Conservation (phyloP, 2,888 invertebrate genomes). For the Aphodius granarius region DNA sequence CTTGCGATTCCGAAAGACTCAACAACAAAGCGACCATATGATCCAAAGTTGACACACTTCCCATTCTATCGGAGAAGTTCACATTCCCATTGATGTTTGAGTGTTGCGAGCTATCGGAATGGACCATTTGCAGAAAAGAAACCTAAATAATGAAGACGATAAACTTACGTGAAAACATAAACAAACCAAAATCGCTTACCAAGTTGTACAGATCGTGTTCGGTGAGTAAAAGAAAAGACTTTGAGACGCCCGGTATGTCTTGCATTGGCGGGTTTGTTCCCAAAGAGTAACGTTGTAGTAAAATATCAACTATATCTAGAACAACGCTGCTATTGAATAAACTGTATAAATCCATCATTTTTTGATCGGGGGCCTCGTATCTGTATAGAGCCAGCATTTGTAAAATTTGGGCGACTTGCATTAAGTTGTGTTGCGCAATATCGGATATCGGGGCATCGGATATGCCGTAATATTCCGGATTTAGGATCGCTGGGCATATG, state of each 20-base stretch:
- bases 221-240: conserved; percentile 69
- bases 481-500: conserved; percentile 94
- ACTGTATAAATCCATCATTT: conserved; percentile 74
- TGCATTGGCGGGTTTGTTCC: conserved; percentile 55
- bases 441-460: conserved; percentile 91
- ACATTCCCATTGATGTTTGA: conserved; percentile 11
- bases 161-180: neutral
- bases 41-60: conserved; percentile 21
- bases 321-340: conserved; percentile 60
- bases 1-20: conserved; percentile 24
- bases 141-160: conserved; percentile 13
- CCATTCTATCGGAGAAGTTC: conserved; percentile 17
- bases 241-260: conserved; percentile 59
- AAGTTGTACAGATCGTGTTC: conserved; percentile 67
- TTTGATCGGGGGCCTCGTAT: conserved; percentile 77
- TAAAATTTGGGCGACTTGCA: conserved; percentile 84
- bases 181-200: conserved; percentile 48
- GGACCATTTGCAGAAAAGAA: conserved; percentile 57
- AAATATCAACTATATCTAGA: conserved; percentile 74
- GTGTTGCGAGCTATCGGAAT: conserved; percentile 28
- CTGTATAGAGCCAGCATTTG: conserved; percentile 88
- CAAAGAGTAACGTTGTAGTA: conserved; percentile 15
- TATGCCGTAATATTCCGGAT: conserved; percentile 94
- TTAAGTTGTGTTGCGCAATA: conserved; percentile 85
- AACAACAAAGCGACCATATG: conserved; percentile 24